Evolutionary conservation across 2,113 vertebrate species (phyloP), one percentile per base, ranked within the genome.

Genomic region (Cricetomys ansorgei): DNA sequence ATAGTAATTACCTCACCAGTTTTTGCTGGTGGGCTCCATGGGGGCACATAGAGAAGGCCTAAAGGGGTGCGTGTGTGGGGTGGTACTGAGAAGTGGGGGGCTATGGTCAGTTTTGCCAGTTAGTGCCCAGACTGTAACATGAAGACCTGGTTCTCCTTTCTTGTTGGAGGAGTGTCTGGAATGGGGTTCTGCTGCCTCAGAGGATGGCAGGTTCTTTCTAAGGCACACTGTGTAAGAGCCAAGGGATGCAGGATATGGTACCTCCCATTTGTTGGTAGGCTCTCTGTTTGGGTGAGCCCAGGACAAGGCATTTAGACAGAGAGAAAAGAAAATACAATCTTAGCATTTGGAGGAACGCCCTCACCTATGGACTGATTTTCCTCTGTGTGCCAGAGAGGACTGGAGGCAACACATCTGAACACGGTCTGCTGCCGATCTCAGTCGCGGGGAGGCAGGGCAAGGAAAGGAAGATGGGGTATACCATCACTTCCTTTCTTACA

Each of bases 391-490:
- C 55, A 62, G 2, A 53, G 50, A 50, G 67, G 40, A 2, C 1
- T 17, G 23, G 16, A 53, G 73, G 5, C 1, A 6, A 23, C 6
- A 12, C 0, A 5, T 0, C 11, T 25, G 7, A 62, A 40, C 19
- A n/a, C 3, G 70, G 67, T 12, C 77, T 65, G 3, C 17, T 45
- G 50, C 31, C 64, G 7, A 70, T 11, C 21, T 31, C 55, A 23
- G 53, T 29, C n/a, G 34, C 4, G 9, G 72, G 7, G 45, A 45
- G 50, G 7, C 2, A 27, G 50, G 59, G 25, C 62, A 73, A 48
- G 59, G 40, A 40, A n/a, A 0, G 0, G 64, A 53, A 43, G 34
- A 53, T 1, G 12, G 19, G 87, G 3, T 1, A 3, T 29, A 0
- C 0, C 40, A 25, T 34, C 19, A 1, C 31, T 34, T 45, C 76